These are phyloP conservation scores for Tridacna gigas DNA, from an alignment of 2,888 invertebrate species.

Conservation along the genomic window DNA sequence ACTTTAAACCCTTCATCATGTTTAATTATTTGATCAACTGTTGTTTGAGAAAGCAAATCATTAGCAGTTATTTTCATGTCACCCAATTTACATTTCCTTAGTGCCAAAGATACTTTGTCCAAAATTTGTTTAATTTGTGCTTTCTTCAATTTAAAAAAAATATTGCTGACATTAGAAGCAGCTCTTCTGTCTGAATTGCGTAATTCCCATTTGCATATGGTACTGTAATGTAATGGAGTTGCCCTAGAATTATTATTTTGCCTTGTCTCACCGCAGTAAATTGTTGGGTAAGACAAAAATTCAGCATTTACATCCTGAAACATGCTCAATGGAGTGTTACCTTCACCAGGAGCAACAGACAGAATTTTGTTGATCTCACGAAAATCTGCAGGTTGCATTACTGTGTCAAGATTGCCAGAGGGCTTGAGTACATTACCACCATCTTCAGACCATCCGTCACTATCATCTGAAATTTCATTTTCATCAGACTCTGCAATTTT, in stretches of 20 bases:
- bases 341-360: slow-evolving; percentile 38
- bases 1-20: slow-evolving; percentile 61
- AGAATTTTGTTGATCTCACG: slow-evolving; percentile 47
- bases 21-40: slow-evolving; percentile 39
- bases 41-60: slow-evolving; percentile 28
- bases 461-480: not conserved
- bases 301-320: slow-evolving; percentile 40
- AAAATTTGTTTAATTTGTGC: slow-evolving; percentile 43
- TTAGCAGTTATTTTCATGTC: slow-evolving; percentile 39
- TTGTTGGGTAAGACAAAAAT: slow-evolving; percentile 32
- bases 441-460: slow-evolving; percentile 38
- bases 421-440: slow-evolving; percentile 17
- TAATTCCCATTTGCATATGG: slow-evolving; percentile 37
- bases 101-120: slow-evolving; percentile 36
- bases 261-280: slow-evolving; percentile 43
- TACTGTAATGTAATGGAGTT: slow-evolving; percentile 24
- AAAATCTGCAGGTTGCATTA: slow-evolving; percentile 43
- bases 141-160: slow-evolving; percentile 49
- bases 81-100: slow-evolving; percentile 47
- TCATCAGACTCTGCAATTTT: not conserved
- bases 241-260: slow-evolving; percentile 5
- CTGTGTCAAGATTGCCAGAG: slow-evolving; percentile 34
- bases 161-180: slow-evolving; percentile 34
- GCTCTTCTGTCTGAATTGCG: slow-evolving; percentile 42
- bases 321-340: slow-evolving; percentile 27